Evolutionary conservation across 2,113 vertebrate species (phyloP).

Genomic region (Brevimyrus niger): DNA sequence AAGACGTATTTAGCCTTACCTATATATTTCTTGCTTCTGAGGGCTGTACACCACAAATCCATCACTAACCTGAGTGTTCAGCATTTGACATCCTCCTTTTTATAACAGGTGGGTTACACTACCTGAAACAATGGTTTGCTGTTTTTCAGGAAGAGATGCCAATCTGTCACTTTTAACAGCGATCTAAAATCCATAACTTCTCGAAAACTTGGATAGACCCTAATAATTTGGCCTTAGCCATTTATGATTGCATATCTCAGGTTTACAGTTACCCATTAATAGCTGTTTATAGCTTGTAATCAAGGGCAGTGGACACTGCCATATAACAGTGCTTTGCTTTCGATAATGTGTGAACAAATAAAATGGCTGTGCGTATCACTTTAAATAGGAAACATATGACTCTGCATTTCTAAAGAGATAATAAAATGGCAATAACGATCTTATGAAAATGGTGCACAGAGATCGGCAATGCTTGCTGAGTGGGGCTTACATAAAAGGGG

Average conservation of each 20-base stretch:
- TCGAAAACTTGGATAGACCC: background rate
- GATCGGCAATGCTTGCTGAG: background rate
- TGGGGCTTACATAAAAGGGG: background rate
- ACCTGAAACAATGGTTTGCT: background rate
- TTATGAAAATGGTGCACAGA: background rate
- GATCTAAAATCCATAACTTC: background rate
- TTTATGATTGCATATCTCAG: background rate
- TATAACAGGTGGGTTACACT: background rate
- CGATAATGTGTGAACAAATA: background rate
- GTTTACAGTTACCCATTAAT: background rate
- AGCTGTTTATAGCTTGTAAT: background rate
- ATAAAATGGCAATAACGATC: background rate
- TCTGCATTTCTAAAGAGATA: background rate
- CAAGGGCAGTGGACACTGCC: background rate
- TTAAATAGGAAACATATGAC: background rate
- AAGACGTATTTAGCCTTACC: background rate
- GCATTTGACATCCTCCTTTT: background rate
- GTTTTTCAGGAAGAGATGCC: background rate
- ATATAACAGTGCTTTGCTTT: background rate
- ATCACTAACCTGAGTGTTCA: background rate
- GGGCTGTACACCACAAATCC: background rate
- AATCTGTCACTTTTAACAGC: background rate
- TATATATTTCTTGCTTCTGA: background rate
- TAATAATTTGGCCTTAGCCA: background rate
- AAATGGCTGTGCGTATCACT: background rate